Percentiles rank a stretch among this genome's conserved stretches.
phyloP scores from a whole-genome alignment of 2,797 vertebrate species.

The Pagetopsis macropterus region DNA sequence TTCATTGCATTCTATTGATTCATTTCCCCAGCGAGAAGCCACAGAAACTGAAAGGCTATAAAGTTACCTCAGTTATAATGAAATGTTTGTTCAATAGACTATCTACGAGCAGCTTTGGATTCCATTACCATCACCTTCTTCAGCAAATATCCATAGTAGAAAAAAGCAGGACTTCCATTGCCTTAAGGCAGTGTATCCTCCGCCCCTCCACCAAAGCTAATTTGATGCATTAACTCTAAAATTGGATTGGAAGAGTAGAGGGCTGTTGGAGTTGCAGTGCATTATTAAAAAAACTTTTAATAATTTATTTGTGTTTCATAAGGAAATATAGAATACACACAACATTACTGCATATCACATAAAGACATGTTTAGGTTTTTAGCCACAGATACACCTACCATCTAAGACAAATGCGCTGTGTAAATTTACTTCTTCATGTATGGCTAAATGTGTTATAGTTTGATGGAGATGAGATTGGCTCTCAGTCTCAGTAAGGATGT shows the following conservation, averaged over 20 bases:
- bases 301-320: not conserved
- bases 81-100: constrained; percentile 64
- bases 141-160: constrained; percentile 6
- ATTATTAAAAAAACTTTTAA: constrained; percentile 5
- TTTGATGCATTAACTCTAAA: not conserved
- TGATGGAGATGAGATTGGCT: constrained; percentile 8
- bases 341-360: not conserved
- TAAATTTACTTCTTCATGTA: not conserved
- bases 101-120: constrained; percentile 29
- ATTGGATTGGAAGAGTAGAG: not conserved
- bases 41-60: constrained; percentile 44
- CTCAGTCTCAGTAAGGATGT: constrained; percentile 4
- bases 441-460: not conserved
- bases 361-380: not conserved
- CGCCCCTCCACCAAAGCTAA: not conserved
- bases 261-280: not conserved
- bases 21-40: constrained; percentile 44
- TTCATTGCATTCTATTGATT: constrained; percentile 60
- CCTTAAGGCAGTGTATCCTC: constrained; percentile 16
- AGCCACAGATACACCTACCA: not conserved
- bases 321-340: not conserved
- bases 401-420: not conserved
- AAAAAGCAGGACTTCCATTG: constrained; percentile 5
- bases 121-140: constrained; percentile 28
- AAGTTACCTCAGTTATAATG: constrained; percentile 53